phyloP scores from a whole-genome alignment of 2,797 vertebrate genomes.

The Urosaurus nigricauda region DNA sequence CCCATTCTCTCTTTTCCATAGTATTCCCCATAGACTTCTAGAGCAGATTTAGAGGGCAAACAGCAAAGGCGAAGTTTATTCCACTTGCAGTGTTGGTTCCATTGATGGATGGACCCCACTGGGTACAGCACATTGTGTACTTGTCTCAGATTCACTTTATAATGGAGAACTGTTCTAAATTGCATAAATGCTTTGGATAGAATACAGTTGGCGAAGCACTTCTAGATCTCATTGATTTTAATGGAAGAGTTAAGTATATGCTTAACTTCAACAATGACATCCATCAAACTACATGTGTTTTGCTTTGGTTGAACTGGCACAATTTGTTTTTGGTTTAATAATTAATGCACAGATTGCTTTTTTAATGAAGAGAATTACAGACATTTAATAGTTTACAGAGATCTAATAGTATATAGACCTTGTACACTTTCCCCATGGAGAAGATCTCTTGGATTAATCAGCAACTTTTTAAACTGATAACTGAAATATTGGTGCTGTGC shows the following conservation, averaged over 20 bases:
- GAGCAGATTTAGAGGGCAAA: not conserved
- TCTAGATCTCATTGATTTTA: conserved; percentile 5
- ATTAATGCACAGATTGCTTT: not conserved
- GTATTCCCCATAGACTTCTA: not conserved
- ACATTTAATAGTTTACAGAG: not conserved
- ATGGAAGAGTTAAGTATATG: no score
- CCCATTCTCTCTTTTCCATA: not conserved
- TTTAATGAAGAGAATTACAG: not conserved
- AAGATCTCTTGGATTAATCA: conserved; percentile 43
- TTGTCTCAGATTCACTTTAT: not conserved
- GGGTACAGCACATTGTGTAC: not conserved
- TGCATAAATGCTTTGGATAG: not conserved
- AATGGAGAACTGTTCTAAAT: not conserved
- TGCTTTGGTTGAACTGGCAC: not conserved
- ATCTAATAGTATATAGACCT: not conserved
- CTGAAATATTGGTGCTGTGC: conserved; percentile 35
- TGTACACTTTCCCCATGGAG: conserved; percentile 27
- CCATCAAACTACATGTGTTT: not conserved
- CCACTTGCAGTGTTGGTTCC: not conserved
- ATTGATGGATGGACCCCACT: not conserved
- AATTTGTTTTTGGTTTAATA: not conserved
- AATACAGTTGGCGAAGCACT: conserved; percentile 3
- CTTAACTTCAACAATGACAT: not conserved
- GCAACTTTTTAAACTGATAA: conserved; percentile 30
- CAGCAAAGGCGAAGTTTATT: not conserved